These are phyloP conservation scores for Ia io DNA, from an alignment of 2,113 vertebrate genomes.

Conservation along the genomic window DNA sequence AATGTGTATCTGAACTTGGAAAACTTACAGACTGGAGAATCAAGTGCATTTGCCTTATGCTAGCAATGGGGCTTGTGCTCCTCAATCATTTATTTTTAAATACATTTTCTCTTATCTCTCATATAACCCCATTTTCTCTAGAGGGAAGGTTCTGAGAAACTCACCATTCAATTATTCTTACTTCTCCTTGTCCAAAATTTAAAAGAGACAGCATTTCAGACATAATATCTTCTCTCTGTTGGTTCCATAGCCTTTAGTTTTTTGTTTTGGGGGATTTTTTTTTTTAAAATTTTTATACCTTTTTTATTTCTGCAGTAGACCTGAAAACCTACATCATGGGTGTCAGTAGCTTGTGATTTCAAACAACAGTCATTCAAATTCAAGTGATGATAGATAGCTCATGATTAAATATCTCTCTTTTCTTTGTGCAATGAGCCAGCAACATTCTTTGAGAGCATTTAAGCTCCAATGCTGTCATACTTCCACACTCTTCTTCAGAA, in stretches of 20 bases:
- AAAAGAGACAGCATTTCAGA: constrained; percentile 8
- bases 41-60: not conserved
- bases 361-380: constrained; percentile 69
- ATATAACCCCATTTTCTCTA: constrained; percentile 1
- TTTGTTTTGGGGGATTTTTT: not conserved
- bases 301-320: constrained; percentile 42
- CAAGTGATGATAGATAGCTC: constrained; percentile 64
- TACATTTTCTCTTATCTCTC: not conserved
- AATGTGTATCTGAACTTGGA: not conserved
- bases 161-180: not conserved
- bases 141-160: constrained; percentile 32
- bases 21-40: not conserved
- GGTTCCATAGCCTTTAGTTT: not conserved
- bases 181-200: constrained; percentile 28
- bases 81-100: not conserved
- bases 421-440: constrained; percentile 69
- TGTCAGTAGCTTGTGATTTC: constrained; percentile 65
- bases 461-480: constrained; percentile 40
- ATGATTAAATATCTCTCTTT: constrained; percentile 67
- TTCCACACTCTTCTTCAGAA: constrained; percentile 41
- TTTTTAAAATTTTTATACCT: not conserved
- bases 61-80: not conserved
- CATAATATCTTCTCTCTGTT: not conserved
- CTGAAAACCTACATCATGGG: constrained; percentile 43
- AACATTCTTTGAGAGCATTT: constrained; percentile 66